These are phyloP conservation scores for Hirundo rustica DNA, from an alignment of 2,797 vertebrate genomes.

Conservation along the genomic window DNA sequence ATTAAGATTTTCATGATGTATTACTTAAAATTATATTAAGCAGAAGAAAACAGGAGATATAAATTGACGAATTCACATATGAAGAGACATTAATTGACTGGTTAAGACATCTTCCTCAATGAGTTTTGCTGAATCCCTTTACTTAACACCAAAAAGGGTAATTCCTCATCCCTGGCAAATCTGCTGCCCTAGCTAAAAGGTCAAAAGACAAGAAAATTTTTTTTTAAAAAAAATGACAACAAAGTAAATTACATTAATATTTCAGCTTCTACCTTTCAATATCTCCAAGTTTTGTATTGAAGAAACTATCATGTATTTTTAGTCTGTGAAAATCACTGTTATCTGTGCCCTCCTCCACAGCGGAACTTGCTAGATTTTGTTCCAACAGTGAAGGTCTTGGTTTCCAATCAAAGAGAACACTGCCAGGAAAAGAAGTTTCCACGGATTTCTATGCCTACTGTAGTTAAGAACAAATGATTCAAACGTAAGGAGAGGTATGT, in stretches of 20 bases:
- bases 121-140: background rate
- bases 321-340: background rate
- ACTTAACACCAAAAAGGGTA: background rate
- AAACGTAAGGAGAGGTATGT: background rate
- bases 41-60: background rate
- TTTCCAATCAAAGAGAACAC: background rate
- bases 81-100: background rate
- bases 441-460: background rate
- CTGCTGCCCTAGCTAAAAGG: background rate
- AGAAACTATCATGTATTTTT: background rate
- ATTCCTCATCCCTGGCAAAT: slow-evolving; percentile 4
- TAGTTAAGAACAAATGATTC: background rate
- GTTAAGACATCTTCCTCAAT: background rate
- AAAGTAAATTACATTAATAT: background rate
- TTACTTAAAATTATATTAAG: background rate
- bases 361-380: background rate
- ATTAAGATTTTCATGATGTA: background rate
- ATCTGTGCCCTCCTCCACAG: rapidly evolving
- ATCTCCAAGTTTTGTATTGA: background rate
- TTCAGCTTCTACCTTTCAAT: background rate
- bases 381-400: background rate
- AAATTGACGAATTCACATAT: background rate
- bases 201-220: background rate
- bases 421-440: background rate
- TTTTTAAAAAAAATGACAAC: background rate